phyloP scores from a whole-genome alignment of 2,113 vertebrate species.

The Corythaixoides concolor region DNA sequence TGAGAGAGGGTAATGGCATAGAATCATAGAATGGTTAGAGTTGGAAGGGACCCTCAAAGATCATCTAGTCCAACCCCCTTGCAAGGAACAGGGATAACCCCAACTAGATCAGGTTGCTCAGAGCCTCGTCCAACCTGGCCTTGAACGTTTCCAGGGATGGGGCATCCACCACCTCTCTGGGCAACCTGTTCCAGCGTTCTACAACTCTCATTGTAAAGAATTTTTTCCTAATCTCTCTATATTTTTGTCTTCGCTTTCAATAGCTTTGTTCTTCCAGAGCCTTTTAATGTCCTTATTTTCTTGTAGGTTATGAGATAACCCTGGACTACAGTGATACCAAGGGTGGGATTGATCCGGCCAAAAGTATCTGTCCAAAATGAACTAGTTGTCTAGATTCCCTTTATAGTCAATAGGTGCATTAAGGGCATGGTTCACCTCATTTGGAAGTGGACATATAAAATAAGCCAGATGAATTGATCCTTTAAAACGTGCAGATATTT shows the following conservation, averaged over 20 bases:
- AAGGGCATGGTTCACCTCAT: background rate
- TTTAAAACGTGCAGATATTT: background rate
- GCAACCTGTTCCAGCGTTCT: too few relatives aligned
- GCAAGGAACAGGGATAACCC: too few relatives aligned
- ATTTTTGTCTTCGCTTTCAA: background rate
- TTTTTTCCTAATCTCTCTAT: background rate
- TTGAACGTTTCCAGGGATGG: too few relatives aligned
- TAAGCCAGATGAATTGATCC: background rate
- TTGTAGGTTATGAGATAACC: background rate
- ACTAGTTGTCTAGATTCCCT: background rate
- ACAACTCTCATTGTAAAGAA: too few relatives aligned
- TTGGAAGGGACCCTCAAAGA: too few relatives aligned
- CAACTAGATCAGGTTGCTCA: too few relatives aligned
- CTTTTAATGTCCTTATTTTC: background rate
- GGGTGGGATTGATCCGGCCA: background rate
- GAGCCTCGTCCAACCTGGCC: too few relatives aligned
- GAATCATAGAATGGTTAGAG: too few relatives aligned
- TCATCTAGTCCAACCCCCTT: too few relatives aligned
- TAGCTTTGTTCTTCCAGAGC: background rate
- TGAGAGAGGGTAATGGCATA: background rate
- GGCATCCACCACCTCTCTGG: too few relatives aligned
- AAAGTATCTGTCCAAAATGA: background rate
- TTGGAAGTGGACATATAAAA: background rate
- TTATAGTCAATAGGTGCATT: background rate
- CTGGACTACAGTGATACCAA: rapidly evolving